Conservation (phyloP, 2,797 vertebrate species). For the Centropyge bicolor region DNA sequence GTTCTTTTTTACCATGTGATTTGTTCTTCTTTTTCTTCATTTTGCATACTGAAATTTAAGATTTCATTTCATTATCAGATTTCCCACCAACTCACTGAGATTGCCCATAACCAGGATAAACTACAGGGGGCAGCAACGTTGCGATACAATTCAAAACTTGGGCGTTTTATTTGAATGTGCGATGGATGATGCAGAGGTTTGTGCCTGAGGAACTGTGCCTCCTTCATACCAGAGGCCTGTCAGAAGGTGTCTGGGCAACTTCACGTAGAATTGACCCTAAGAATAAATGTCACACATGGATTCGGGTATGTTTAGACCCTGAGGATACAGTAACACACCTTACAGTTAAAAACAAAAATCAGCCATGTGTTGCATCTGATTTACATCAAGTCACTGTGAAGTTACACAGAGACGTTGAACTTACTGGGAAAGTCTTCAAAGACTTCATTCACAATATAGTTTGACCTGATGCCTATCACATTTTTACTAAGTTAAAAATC, state of each 20-base stretch:
- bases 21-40: neutral
- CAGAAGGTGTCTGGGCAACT: slow-evolving; percentile 17
- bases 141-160: rapidly evolving
- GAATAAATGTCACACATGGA: slow-evolving; percentile 19
- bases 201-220: slow-evolving; percentile 3
- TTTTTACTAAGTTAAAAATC: neutral
- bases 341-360: neutral
- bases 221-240: slow-evolving; percentile 27
- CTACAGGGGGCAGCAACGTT: neutral
- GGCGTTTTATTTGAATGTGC: neutral
- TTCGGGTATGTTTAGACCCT: slow-evolving; percentile 22
- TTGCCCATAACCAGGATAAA: neutral
- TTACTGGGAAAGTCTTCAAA: neutral
- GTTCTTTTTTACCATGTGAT: neutral
- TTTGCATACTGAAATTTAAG: neutral
- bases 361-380: neutral
- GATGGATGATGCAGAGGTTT: slow-evolving; percentile 1
- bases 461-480: neutral
- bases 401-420: slow-evolving; percentile 12
- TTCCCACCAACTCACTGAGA: neutral
- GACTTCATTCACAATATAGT: neutral
- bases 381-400: slow-evolving; percentile 2
- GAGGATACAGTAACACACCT: neutral
- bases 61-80: slow-evolving; percentile 1
- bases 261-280: slow-evolving; percentile 27